A percentile compares a stretch with the other conserved stretches of the same genome.
Evolutionary conservation across 2,797 vertebrate species (phyloP).

Genomic region (Amniataba percoides): DNA sequence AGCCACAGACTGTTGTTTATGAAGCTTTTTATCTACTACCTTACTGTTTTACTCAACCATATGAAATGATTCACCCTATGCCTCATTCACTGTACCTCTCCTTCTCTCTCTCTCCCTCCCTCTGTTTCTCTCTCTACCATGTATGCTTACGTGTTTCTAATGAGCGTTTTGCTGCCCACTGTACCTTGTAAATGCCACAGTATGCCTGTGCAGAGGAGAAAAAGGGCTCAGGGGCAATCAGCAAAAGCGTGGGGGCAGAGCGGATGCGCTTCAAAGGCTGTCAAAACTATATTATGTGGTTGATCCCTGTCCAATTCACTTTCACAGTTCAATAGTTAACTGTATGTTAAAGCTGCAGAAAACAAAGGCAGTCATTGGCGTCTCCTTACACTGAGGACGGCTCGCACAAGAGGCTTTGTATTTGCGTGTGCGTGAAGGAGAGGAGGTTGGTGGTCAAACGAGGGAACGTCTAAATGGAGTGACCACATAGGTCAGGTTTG

Average conservation of each 20-base stretch:
- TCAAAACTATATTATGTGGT: slow-evolving; percentile 78
- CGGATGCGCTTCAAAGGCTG: slow-evolving; percentile 74
- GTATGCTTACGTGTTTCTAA: slow-evolving; percentile 71
- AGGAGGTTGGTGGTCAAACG: slow-evolving; percentile 50
- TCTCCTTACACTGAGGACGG: slow-evolving; percentile 59
- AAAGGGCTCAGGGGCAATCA: slow-evolving; percentile 79
- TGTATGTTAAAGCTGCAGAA: slow-evolving; percentile 62
- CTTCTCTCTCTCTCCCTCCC: slow-evolving; percentile 43
- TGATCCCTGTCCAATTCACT: slow-evolving; percentile 80
- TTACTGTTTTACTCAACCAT: slow-evolving; percentile 40
- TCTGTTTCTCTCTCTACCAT: slow-evolving; percentile 51
- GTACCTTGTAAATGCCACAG: slow-evolving; percentile 83
- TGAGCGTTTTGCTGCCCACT: slow-evolving; percentile 76
- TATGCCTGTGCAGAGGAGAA: slow-evolving; percentile 68
- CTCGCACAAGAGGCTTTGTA: slow-evolving; percentile 57
- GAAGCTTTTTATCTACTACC: slow-evolving; percentile 41
- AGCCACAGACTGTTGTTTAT: slow-evolving; percentile 25
- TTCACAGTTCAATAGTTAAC: slow-evolving; percentile 76
- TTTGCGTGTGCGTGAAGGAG: slow-evolving; percentile 23
- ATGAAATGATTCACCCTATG: slow-evolving; percentile 55
- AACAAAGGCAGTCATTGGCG: slow-evolving; percentile 68
- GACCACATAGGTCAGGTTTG: slow-evolving; percentile 82
- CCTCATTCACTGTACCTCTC: slow-evolving; percentile 46
- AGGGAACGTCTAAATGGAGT: slow-evolving; percentile 74
- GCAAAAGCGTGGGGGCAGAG: slow-evolving; percentile 64